Evolutionary conservation across 2,888 invertebrate genomes (phyloP), one percentile per base, ranked within the genome.

Genomic region (Sthenelais limicola): DNA sequence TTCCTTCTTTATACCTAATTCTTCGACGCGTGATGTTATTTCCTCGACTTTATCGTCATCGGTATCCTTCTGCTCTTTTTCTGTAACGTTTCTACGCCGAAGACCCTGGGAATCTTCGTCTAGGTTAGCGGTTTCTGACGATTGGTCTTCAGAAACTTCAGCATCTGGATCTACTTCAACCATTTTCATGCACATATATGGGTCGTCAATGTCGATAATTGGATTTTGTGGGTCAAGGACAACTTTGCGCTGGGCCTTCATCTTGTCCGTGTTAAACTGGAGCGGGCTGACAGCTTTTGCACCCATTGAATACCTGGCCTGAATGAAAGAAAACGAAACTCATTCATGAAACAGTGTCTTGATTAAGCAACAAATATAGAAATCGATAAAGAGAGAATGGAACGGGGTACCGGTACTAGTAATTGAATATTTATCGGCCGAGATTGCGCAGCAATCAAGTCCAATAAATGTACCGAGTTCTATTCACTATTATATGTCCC

Each of bases 261-360:
- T 81, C 4, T 82, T 79, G 18, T 74, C 77, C 28, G 80, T 73
- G 56, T 80, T 76, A 68, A 81, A 81, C 71, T 83, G 82, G 15
- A 77, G 68, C 3, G 79, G 71, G 5, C 82, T 72, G 3, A 84
- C 82, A n/a, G 80, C 76, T 35, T 79, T 80, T 4, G 76, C 73
- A 4, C 84, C 84, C 82, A 83, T 83, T 35, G 70, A 81, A 75
- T 83, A 84, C 35, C 84, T 81, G 38, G 84, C 81, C 76, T 77
- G 72, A 26, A 38, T 52, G 35, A 43, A 3, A 43, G 3, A n/a
- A 62, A 62, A 7, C 18, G 9, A 24, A n/a, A 7, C 7, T 51
- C 9, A 7, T 51, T 51, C 18, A 7, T n/a, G 7, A n/a, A 51
- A 51, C 7, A 47, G 32, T 58, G 58, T 18, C 21, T 30, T 58